phyloP scores from a whole-genome alignment of 2,797 vertebrate genomes.

The Iguana delicatissima region DNA sequence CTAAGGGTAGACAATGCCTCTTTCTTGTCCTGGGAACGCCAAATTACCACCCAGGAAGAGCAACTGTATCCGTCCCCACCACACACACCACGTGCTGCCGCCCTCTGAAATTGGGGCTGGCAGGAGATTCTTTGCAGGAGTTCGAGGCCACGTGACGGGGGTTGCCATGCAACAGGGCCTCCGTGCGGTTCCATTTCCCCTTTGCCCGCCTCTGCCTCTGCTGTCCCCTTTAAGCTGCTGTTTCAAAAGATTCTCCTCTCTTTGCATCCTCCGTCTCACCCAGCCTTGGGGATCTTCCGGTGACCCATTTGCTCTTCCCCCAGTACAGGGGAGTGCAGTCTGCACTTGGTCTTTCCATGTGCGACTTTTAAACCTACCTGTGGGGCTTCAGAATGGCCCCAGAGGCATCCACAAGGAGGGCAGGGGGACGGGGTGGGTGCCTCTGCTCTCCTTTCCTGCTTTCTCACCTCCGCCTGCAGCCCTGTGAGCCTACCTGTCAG shows the following conservation, averaged over 20 bases:
- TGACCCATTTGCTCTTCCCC: too few relatives aligned
- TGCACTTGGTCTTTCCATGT: not conserved
- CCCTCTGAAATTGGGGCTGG: not conserved
- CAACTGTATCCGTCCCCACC: not conserved
- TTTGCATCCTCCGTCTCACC: not conserved
- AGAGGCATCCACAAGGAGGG: not conserved
- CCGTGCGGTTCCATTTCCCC: not conserved
- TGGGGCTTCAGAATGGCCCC: too few relatives aligned
- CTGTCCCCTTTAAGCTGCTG: not conserved
- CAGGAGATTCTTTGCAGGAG: not conserved
- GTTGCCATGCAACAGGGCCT: not conserved
- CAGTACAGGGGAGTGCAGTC: too few relatives aligned
- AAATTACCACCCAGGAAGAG: too few relatives aligned
- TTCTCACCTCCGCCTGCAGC: not conserved
- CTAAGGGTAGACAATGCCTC: not conserved
- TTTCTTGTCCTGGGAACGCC: not conserved
- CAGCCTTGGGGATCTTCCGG: not conserved
- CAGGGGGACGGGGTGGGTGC: not conserved
- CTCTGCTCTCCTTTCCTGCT: too few relatives aligned
- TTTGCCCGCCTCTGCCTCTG: too few relatives aligned
- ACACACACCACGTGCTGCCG: too few relatives aligned
- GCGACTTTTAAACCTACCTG: not conserved
- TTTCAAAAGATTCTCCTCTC: not conserved
- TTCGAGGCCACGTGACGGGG: too few relatives aligned
- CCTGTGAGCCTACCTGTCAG: constrained; percentile 84